phyloP scores from a whole-genome alignment of 2,888 invertebrate genomes.

The Temnothorax unifasciatus region DNA sequence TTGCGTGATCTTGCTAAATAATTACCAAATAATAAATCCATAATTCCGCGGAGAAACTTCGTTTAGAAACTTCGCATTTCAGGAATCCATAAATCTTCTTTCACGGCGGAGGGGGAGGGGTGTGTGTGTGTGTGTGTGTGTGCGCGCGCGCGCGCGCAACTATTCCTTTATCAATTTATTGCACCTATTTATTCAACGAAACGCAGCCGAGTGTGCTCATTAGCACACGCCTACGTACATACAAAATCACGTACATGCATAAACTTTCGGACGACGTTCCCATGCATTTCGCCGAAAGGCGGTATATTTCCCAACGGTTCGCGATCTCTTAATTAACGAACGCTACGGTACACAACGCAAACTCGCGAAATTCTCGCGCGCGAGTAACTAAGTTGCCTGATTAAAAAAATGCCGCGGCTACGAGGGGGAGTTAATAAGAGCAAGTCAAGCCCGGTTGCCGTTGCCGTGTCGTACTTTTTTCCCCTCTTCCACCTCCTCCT shows the following conservation, averaged over 20 bases:
- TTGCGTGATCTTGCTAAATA: conserved; percentile 32
- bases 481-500: no score
- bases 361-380: conserved; percentile 7
- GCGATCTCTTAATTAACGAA: conserved; percentile 21
- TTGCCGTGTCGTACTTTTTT: neutral
- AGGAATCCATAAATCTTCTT: conserved; percentile 26
- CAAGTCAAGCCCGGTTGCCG: no score
- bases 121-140: no score
- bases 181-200: conserved; percentile 19
- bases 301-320: neutral
- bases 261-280: neutral
- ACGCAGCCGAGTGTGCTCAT: neutral
- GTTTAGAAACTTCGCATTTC: conserved; percentile 17
- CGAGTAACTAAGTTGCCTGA: neutral
- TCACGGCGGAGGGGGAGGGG: neutral
- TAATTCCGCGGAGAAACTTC: conserved; percentile 24
- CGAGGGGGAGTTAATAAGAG: neutral
- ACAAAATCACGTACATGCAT: neutral
- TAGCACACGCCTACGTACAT: neutral
- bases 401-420: conserved; percentile 6
- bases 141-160: no score
- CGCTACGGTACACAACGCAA: neutral
- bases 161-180: conserved; percentile 3
- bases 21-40: conserved; percentile 41
- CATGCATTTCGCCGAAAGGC: neutral